Conservation (phyloP, 2,113 vertebrate species). For the Pterocles burchelli region DNA sequence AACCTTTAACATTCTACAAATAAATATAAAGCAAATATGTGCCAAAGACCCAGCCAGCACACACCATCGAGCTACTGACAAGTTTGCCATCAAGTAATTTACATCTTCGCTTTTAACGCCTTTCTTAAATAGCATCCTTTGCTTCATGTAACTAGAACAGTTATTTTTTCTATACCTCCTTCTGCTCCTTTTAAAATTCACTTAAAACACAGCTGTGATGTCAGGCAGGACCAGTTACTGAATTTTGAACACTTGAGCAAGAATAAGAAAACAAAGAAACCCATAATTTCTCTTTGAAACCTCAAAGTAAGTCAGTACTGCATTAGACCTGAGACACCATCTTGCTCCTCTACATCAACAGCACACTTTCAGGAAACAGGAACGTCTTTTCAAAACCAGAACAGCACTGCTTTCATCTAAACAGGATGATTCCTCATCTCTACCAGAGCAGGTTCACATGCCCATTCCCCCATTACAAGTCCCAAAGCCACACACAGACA, state of each 20-base stretch:
- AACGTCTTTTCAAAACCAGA: neutral
- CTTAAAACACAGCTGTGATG: neutral
- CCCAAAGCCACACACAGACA: neutral
- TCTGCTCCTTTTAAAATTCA: neutral
- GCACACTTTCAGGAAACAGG: neutral
- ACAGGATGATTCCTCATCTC: neutral
- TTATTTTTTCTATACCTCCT: neutral
- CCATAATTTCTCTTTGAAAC: no score
- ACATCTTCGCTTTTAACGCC: neutral
- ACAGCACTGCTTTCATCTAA: neutral
- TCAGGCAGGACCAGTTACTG: neutral
- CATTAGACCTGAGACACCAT: neutral
- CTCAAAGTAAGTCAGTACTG: no score
- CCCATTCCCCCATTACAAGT: neutral
- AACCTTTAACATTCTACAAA: neutral
- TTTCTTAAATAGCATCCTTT: neutral
- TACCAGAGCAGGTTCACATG: neutral
- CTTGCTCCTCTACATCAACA: neutral
- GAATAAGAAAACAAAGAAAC: no score
- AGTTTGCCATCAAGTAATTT: neutral
- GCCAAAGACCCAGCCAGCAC: neutral
- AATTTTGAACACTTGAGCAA: no score
- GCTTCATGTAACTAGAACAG: neutral
- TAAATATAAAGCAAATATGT: neutral
- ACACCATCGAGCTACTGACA: neutral